These are phyloP conservation scores for Cerastoderma edule DNA, from an alignment of 2,888 invertebrate species.

Conservation along the genomic window DNA sequence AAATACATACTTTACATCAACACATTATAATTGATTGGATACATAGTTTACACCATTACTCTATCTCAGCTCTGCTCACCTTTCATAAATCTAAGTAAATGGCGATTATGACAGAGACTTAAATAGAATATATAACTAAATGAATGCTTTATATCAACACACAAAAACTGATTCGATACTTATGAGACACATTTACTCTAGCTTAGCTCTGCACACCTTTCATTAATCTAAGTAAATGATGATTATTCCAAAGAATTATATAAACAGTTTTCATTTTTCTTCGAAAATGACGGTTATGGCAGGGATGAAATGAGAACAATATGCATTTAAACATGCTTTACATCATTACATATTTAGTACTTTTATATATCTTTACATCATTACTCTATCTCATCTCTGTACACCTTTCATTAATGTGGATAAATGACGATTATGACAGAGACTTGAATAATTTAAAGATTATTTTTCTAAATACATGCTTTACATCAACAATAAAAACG, in stretches of 20 bases:
- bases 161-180: background rate
- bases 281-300: background rate
- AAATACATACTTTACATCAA: no score
- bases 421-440: conserved; percentile 12
- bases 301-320: background rate
- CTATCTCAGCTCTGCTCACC: conserved; percentile 7
- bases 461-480: background rate
- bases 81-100: background rate
- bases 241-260: no score
- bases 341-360: background rate
- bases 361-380: conserved; percentile 1
- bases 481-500: background rate
- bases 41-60: no score
- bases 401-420: conserved; percentile 17
- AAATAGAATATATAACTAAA: background rate
- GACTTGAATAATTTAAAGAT: background rate
- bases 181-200: background rate
- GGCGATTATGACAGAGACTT: conserved; percentile 2
- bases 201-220: background rate
- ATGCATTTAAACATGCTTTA: background rate
- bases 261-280: background rate
- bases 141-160: background rate
- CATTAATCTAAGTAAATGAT: conserved; percentile 10
- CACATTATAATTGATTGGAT: no score
- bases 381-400: background rate